phyloP scores from a whole-genome alignment of 37 sponge, comb jelly and placozoan species.

The Axinella damicornis region DNA sequence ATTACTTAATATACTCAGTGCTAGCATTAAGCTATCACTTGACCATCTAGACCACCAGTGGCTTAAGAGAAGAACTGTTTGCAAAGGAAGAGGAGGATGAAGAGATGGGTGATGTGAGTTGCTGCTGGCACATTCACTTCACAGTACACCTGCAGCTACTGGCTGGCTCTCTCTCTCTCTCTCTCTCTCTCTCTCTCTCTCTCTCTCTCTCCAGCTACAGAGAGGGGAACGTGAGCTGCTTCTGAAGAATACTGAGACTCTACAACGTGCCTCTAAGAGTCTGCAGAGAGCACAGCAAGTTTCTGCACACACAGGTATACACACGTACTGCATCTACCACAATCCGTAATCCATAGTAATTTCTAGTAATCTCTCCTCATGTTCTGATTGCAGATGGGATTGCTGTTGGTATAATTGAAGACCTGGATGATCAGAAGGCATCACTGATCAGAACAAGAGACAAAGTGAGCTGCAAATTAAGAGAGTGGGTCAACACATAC shows the following conservation, averaged over 20 bases:
- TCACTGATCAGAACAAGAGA: conserved; percentile 64
- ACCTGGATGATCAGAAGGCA: conserved; percentile 63
- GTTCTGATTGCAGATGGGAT: conserved; percentile 54
- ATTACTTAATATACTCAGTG: too few species aligned
- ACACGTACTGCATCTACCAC: neutral
- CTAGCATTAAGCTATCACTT: too few species aligned
- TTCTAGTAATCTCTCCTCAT: neutral
- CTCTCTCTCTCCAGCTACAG: neutral
- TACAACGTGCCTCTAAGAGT: conserved; percentile 56
- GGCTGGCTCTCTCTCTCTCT: too few species aligned
- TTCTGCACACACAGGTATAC: conserved; percentile 70
- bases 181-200: neutral
- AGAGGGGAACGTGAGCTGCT: conserved; percentile 4
- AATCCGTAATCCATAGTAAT: neutral
- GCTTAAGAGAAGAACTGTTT: neutral
- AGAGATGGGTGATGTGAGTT: neutral
- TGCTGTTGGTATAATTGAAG: conserved; percentile 57
- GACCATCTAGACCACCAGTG: neutral
- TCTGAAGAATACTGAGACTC: conserved; percentile 61
- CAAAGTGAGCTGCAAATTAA: conserved; percentile 35
- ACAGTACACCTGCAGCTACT: neutral
- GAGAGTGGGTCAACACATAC: neutral
- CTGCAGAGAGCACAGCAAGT: conserved; percentile 64
- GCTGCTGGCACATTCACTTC: neutral
- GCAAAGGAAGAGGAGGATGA: neutral